Evolutionary conservation across 2,888 invertebrate species (phyloP).

Genomic region (Dioctria linearis): DNA sequence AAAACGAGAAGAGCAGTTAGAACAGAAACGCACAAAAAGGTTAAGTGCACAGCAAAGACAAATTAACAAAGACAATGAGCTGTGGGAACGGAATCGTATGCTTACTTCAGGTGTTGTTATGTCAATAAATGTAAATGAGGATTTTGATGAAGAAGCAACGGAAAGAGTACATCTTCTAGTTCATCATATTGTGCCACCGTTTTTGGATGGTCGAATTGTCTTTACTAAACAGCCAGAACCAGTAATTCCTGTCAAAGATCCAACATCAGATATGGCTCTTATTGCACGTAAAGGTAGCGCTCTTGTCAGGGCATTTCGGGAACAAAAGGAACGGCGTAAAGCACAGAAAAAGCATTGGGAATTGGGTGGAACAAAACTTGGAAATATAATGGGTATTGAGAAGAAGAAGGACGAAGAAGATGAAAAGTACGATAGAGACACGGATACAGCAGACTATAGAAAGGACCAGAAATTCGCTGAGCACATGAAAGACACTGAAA

Average conservation of each 20-base stretch:
- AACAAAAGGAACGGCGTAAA: conserved; percentile 96
- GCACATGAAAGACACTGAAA: conserved; percentile 84
- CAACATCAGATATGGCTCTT: conserved; percentile 97
- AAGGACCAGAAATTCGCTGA: conserved; percentile 97
- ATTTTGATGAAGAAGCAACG: conserved; percentile 95
- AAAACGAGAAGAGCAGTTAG: conserved; percentile 93
- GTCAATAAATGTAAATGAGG: conserved; percentile 89
- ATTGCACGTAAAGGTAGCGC: conserved; percentile 95
- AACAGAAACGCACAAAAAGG: conserved; percentile 90
- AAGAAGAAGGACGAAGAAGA: conserved; percentile 85
- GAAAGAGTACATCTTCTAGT: conserved; percentile 96
- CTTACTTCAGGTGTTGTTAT: conserved; percentile 94
- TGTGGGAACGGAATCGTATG: conserved; percentile 99
- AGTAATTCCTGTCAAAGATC: conserved; percentile 95
- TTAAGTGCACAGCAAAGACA: conserved; percentile 97
- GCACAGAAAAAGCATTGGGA: conserved; percentile 99
- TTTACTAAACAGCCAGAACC: conserved; percentile 99
- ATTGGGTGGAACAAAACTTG: conserved; percentile 89
- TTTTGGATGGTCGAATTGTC: conserved; percentile 97
- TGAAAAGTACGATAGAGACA: conserved; percentile 75
- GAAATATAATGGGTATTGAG: conserved; percentile 96
- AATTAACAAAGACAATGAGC: conserved; percentile 97
- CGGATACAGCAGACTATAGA: conserved; percentile 87
- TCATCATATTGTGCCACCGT: conserved; percentile 98
- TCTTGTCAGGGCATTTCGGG: conserved; percentile 90